These are phyloP conservation scores for Drosophila simulans DNA, from an alignment of 1,140 invertebrate genomes.

Conservation along the genomic window DNA sequence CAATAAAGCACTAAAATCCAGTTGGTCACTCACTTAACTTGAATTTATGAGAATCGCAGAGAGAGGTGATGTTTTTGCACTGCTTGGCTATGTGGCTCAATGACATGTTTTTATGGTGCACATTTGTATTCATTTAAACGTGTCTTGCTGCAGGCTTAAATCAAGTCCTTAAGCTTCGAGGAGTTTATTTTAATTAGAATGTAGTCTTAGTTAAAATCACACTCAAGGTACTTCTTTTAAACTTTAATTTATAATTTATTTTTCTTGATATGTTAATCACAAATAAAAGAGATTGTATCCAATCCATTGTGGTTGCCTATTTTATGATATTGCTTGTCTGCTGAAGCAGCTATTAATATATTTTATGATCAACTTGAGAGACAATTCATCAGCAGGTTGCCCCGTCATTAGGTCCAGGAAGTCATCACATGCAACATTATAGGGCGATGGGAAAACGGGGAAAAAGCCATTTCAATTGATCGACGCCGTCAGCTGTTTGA, in stretches of 20 bases:
- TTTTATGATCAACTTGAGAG: conserved; percentile 26
- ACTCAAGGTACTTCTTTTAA: not conserved
- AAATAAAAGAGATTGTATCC: too few species aligned
- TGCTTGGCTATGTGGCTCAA: not conserved
- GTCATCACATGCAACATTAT: conserved; percentile 39
- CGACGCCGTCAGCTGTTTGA: conserved; percentile 66
- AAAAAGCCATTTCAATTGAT: conserved; percentile 62
- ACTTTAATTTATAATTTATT: not conserved
- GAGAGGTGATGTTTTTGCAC: conserved; percentile 1
- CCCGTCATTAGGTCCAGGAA: conserved; percentile 43
- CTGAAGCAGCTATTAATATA: conserved; percentile 25
- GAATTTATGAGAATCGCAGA: conserved; percentile 36
- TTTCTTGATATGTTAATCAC: not conserved
- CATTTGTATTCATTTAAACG: not conserved
- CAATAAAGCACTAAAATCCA: conserved; percentile 56
- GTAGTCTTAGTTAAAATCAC: not conserved
- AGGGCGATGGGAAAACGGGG: not conserved
- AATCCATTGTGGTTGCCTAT: not conserved
- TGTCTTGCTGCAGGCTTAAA: not conserved
- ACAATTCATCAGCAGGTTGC: conserved; percentile 37
- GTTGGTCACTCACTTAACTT: conserved; percentile 52
- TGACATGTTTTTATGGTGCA: not conserved
- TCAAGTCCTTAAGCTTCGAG: not conserved
- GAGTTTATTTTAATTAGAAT: not conserved
- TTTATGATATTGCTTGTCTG: not conserved